Evolutionary conservation across 2,797 vertebrate species (phyloP).

Genomic region (Chanos chanos): DNA sequence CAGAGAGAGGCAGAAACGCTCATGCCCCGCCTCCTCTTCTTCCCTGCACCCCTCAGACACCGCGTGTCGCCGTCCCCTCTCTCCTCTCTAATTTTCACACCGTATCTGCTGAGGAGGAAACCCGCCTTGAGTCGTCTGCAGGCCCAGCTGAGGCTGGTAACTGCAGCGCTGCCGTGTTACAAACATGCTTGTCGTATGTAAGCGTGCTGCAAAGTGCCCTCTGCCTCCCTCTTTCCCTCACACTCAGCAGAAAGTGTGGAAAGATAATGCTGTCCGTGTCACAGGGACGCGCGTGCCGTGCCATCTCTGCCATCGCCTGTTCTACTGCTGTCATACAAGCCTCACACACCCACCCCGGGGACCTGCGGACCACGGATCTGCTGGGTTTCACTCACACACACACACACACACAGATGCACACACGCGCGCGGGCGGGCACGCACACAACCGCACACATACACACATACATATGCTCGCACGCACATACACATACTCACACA

Average conservation of each 20-base stretch:
- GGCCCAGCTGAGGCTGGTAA: too few relatives aligned
- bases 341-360: conserved; percentile 19
- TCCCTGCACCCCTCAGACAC: too few relatives aligned
- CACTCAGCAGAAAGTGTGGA: conserved; percentile 30
- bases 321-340: conserved; percentile 33
- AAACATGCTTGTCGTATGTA: background rate
- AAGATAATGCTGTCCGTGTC: conserved; percentile 33
- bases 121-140: too few relatives aligned
- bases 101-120: too few relatives aligned
- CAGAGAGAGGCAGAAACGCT: too few relatives aligned
- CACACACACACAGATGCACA: conserved; percentile 1
- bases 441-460: background rate
- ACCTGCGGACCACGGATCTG: background rate
- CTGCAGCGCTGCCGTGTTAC: conserved; percentile 4
- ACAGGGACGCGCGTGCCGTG: conserved; percentile 23
- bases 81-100: too few relatives aligned
- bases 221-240: conserved; percentile 11
- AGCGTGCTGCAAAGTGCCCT: background rate
- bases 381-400: background rate
- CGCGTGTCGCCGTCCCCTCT: too few relatives aligned
- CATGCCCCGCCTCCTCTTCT: too few relatives aligned
- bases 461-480: background rate
- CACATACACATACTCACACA: background rate
- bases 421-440: too few relatives aligned
- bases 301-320: conserved; percentile 37